Evolutionary conservation across 2,113 vertebrate genomes (phyloP), one percentile per base, ranked within the genome.

Genomic region (Dipodomys ordii): DNA sequence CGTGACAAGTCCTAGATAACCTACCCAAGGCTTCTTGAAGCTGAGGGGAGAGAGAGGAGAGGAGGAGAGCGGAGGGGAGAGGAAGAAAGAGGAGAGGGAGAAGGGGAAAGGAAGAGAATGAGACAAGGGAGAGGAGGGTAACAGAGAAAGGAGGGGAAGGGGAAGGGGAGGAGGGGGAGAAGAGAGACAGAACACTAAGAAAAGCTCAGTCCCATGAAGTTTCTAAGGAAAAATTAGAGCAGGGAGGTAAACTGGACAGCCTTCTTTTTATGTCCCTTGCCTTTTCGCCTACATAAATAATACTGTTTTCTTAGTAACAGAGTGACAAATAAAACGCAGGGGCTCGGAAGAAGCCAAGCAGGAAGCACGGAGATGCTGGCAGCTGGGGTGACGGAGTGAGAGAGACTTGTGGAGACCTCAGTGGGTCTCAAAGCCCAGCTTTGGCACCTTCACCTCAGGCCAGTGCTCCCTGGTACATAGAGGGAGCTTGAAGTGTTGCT

Each of bases 1-100:
- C 79, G 85, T 87, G n/a, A 87, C 28, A 76, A 83, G 64, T 83
- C 78, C 87, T 60, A 44, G n/a, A 94, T 93, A 91, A 83, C 39
- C 81, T 71, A 32, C 73, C 30, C 10, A 0, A 62, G 83, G 39
- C n/a, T 87, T 88, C 91, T 84, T 76, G 78, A 22, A 89, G 87
- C 78, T 53, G 32, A 11, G 53, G 20, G 4, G 32, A 30, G 53
- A 2, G 8, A 53, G 15, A 10, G 35, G 35, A 27, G 19, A 35
- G 65, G 22, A 53, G 32, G 12, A 32, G 22, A 25, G 39, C 32
- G 0, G 7, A 32, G 15, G 10, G 32, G 35, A 27, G 32, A 35
- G 65, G 64, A 15, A 91, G 39, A 69, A 16, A 67, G 10, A 39
- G 1, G 62, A 84, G 22, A 91, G 67, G 60, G 60, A 44, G 62